A percentile compares a stretch with the other conserved stretches of the same genome.
Conservation (phyloP, 2,888 invertebrate genomes). For the Choreutis nemorana region DNA sequence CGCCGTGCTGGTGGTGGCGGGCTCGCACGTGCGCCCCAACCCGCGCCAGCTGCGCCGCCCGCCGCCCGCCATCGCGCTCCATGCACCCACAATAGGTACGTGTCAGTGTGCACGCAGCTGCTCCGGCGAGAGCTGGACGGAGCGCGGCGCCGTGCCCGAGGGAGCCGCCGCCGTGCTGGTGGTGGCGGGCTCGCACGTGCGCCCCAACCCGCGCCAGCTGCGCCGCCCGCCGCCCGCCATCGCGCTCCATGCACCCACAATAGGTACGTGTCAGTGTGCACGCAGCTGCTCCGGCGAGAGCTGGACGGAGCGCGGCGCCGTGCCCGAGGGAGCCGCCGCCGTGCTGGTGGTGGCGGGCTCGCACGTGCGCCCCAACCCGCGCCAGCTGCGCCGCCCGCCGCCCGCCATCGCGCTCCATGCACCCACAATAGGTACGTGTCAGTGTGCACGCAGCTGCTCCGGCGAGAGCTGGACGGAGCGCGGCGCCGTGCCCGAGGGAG, state of each 20-base stretch:
- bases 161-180: background rate
- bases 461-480: too few relatives aligned
- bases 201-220: slow-evolving; percentile 8
- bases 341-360: background rate
- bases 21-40: slow-evolving; percentile 13
- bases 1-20: too few relatives aligned
- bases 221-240: slow-evolving; percentile 8
- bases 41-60: slow-evolving; percentile 11
- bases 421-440: too few relatives aligned
- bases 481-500: too few relatives aligned
- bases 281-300: background rate
- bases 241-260: too few relatives aligned
- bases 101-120: too few relatives aligned
- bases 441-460: too few relatives aligned
- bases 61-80: slow-evolving; percentile 4
- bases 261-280: too few relatives aligned
- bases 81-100: too few relatives aligned
- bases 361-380: background rate
- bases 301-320: slow-evolving; percentile 4
- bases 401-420: too few relatives aligned
- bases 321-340: background rate
- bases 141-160: too few relatives aligned
- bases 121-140: too few relatives aligned
- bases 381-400: slow-evolving; percentile 1
- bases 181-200: slow-evolving; percentile 5